A percentile compares a stretch with the other conserved stretches of the same genome.
Conservation (phyloP, 1,140 invertebrate species). For the Micrasema minimum region DNA sequence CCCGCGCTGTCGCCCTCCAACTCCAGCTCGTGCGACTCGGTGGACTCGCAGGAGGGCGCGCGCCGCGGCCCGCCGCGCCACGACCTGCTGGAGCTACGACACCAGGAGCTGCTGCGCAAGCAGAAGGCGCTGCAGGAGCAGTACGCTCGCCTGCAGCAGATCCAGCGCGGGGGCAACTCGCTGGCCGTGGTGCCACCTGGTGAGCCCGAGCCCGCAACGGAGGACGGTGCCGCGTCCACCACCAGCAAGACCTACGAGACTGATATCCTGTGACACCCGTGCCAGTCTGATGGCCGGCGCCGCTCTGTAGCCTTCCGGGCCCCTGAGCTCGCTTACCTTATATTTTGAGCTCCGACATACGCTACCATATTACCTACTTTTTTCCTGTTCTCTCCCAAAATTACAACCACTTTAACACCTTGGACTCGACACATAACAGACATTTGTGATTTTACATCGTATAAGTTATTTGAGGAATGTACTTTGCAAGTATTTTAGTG, state of each 20-base stretch:
- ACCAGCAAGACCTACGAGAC: conserved; percentile 88
- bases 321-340: conserved; percentile 14
- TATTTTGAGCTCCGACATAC: conserved; percentile 7
- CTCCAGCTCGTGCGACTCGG: conserved; percentile 79
- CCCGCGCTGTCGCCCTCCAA: conserved; percentile 69
- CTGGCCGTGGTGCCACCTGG: conserved; percentile 71
- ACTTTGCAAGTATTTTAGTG: no score
- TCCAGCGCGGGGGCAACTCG: conserved; percentile 80
- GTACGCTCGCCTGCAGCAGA: conserved; percentile 85
- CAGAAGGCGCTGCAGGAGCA: conserved; percentile 89
- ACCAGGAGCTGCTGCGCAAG: conserved; percentile 86
- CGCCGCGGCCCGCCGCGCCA: conserved; percentile 71
- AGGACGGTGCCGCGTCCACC: conserved; percentile 56
- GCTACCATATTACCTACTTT: no score
- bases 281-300: background rate
- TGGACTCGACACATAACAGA: no score
- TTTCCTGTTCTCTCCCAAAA: no score
- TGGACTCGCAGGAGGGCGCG: conserved; percentile 70
- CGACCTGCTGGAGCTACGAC: conserved; percentile 82
- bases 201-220: conserved; percentile 57
- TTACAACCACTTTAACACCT: no score
- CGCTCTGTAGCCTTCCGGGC: conserved; percentile 1
- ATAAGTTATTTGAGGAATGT: no score
- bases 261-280: conserved; percentile 82
- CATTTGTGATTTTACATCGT: no score